These are phyloP conservation scores for Rhadina sibilatrix DNA, from an alignment of 2,113 vertebrate species.

Conservation along the genomic window DNA sequence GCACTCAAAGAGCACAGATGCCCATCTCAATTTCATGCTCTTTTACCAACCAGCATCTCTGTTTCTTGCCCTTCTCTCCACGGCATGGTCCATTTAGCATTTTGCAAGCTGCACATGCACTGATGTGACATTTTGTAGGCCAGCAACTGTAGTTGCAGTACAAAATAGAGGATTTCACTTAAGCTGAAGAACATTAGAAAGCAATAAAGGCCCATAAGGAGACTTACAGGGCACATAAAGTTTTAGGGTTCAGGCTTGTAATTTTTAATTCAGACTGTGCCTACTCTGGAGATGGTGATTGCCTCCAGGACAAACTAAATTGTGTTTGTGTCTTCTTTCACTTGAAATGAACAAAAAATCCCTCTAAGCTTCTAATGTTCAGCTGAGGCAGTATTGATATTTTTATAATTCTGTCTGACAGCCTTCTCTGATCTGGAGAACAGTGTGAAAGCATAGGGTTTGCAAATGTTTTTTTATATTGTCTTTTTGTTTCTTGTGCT, in stretches of 20 bases:
- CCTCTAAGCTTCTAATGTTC: background rate
- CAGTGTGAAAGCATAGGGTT: background rate
- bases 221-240: background rate
- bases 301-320: background rate
- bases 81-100: background rate
- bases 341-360: background rate
- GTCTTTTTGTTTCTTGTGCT: background rate
- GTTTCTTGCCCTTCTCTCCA: background rate
- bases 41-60: background rate
- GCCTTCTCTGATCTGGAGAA: background rate
- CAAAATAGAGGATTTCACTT: background rate
- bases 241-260: background rate
- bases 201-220: background rate
- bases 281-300: background rate
- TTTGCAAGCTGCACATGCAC: background rate
- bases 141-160: background rate
- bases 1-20: background rate
- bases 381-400: background rate
- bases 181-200: background rate
- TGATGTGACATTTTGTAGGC: background rate
- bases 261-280: background rate
- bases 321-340: background rate
- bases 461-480: background rate
- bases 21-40: background rate
- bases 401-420: background rate